Base-by-base conservation (phyloP, 30 jellyfish, hydroid and myxozoan species). In the Nemopilema nomurai region DNA sequence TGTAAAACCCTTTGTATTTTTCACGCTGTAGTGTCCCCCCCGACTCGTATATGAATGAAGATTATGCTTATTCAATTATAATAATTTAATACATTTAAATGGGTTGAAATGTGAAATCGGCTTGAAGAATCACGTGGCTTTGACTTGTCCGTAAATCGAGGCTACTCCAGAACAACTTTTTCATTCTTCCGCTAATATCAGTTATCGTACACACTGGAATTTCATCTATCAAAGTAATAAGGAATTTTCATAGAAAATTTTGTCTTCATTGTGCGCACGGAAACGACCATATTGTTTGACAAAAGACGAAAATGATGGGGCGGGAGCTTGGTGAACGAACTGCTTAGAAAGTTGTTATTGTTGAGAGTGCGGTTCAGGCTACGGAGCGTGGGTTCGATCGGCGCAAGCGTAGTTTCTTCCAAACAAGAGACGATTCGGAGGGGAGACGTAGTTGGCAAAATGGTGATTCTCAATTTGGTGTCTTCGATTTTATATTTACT, bases 251-350 rank as follows among this genome's bases (percentile, higher is more conserved):
- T 16, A 72, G 49, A 71, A 62, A 63, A 73, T 83, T 51, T 28
- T 23, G 62, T 57, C 65, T 21, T 67, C 23, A 28, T 67, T 64
- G 65, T 70, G 86, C 49, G 75, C 86, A 66, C 83, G 93, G 83
- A 84, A 74, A 49, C 87, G 57, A 1, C 77, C 28, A 23, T n/a
- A 33, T 49, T 21, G 33, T 79, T 53, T 62, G 18, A 83, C 91
- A 83, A 84, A 73, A 76, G 85, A 25, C 63, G 86, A 81, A 74
- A 84, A 84, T 74, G 62, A 68, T 77, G 93, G 93, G 93, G 93
- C 93, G 93, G 87, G 87, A 69, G 77, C 77, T 28, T 32, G 28
- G 67, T 30, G 51, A 66, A 74, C 67, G 28, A 8, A 78, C 66
- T 29, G 73, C 16, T 25, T 84, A 27, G 41, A 28, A 77, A 28